Conservation (phyloP, 2,797 vertebrate genomes). For the Chanos chanos region DNA sequence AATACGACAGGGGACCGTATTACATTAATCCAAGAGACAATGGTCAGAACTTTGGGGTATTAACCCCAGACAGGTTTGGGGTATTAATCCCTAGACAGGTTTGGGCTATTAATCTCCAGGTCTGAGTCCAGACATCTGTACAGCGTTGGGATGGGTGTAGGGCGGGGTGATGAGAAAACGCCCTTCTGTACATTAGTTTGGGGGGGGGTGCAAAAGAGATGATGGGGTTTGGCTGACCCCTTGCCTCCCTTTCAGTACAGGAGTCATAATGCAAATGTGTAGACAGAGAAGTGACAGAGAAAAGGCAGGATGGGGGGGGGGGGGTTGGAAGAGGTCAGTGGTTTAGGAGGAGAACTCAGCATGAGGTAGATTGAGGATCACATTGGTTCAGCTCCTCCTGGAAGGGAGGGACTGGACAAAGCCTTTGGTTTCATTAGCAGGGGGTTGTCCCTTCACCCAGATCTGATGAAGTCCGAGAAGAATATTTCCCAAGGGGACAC, state of each 20-base stretch:
- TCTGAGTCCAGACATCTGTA: not conserved
- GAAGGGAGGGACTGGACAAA: conserved; percentile 56
- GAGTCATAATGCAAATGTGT: conserved; percentile 68
- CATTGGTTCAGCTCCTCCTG: conserved; percentile 37
- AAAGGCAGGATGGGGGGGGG: too few relatives aligned
- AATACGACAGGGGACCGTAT: conserved; percentile 52
- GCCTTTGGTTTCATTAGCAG: conserved; percentile 62
- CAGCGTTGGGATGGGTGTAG: conserved; percentile 31
- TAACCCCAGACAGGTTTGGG: conserved; percentile 64
- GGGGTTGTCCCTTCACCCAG: conserved; percentile 49
- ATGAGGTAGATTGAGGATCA: conserved; percentile 42
- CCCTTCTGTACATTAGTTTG: conserved; percentile 60
- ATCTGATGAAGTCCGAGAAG: conserved; percentile 47
- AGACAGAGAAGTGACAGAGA: too few relatives aligned
- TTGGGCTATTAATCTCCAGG: too few relatives aligned
- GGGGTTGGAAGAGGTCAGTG: conserved; percentile 60
- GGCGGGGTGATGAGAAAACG: conserved; percentile 64
- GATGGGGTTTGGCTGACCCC: conserved; percentile 1
- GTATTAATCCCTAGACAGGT: too few relatives aligned
- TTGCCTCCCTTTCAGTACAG: conserved; percentile 46
- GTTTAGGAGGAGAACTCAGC: conserved; percentile 60
- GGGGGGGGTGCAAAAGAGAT: conserved; percentile 31
- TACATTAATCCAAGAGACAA: conserved; percentile 72
- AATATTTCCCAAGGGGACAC: too few relatives aligned
- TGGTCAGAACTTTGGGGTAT: conserved; percentile 62